Evolutionary conservation across 2,888 invertebrate genomes (phyloP).

Genomic region (Ophion obscuratus): DNA sequence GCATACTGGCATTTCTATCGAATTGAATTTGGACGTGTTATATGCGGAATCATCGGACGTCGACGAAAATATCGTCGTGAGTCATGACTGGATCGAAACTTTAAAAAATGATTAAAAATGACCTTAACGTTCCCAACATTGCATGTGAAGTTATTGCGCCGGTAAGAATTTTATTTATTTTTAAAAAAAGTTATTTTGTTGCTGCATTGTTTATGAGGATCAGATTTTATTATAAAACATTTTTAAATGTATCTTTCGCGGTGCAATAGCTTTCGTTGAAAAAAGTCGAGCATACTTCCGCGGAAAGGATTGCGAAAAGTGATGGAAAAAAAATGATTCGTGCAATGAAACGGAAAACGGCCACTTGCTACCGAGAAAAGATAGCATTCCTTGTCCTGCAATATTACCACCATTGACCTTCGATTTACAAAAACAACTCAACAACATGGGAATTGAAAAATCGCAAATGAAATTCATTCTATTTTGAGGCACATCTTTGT

Average conservation of each 20-base stretch:
- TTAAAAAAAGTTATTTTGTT: too few species aligned
- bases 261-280: too few species aligned
- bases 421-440: not conserved
- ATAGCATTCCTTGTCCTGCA: constrained; percentile 5
- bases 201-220: too few species aligned
- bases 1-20: not conserved
- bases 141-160: too few species aligned
- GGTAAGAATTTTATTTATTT: too few species aligned
- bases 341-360: not conserved
- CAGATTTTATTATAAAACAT: too few species aligned
- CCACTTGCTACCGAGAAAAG: constrained; percentile 1
- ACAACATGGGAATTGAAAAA: constrained; percentile 4
- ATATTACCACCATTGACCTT: not conserved
- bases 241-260: too few species aligned
- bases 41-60: not conserved
- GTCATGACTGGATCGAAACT: too few species aligned
- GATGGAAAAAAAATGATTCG: constrained; percentile 7
- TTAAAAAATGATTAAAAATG: too few species aligned
- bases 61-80: not conserved
- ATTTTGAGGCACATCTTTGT: constrained; percentile 37
- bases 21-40: constrained; percentile 10
- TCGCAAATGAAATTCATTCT: constrained; percentile 16
- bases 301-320: not conserved
- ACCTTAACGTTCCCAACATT: too few species aligned
- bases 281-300: too few species aligned